Conservation (phyloP, 2,888 invertebrate species). For the Tridacna crocea region DNA sequence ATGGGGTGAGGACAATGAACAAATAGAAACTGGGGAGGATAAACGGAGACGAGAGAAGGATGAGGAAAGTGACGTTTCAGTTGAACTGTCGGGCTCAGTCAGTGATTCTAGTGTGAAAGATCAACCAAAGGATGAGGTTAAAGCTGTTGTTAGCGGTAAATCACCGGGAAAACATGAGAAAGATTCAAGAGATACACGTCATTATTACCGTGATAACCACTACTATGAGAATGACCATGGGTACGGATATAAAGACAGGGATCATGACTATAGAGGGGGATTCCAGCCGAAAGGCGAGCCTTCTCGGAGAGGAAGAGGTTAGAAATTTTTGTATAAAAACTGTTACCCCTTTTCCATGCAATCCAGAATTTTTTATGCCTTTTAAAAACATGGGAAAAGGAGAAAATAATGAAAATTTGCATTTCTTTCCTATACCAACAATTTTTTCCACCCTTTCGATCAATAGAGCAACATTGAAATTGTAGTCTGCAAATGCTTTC, state of each 20-base stretch:
- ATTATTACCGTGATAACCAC: slow-evolving; percentile 53
- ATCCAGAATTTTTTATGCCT: not conserved
- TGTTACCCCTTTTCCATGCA: no score
- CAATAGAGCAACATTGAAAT: no score
- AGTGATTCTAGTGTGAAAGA: slow-evolving; percentile 72
- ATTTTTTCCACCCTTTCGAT: no score
- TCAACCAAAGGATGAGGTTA: slow-evolving; percentile 8
- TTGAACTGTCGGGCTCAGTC: slow-evolving; percentile 80
- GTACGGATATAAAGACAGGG: slow-evolving; percentile 49
- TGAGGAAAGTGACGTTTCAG: slow-evolving; percentile 77
- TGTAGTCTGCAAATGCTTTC: no score
- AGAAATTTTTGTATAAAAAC: not conserved
- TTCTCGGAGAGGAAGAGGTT: slow-evolving; percentile 91
- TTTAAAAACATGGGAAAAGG: no score
- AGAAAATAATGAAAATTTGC: no score
- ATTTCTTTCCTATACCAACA: no score
- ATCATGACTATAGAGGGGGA: slow-evolving; percentile 54
- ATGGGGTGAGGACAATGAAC: slow-evolving; percentile 58
- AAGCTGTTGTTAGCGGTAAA: not conserved
- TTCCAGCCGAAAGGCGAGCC: slow-evolving; percentile 95
- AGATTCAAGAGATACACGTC: slow-evolving; percentile 37
- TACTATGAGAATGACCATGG: slow-evolving; percentile 31
- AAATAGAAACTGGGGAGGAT: slow-evolving; percentile 63
- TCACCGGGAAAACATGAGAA: slow-evolving; percentile 30
- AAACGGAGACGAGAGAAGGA: slow-evolving; percentile 70